Conservation (phyloP, 2,113 vertebrate species). For the Myiozetetes cayanensis region DNA sequence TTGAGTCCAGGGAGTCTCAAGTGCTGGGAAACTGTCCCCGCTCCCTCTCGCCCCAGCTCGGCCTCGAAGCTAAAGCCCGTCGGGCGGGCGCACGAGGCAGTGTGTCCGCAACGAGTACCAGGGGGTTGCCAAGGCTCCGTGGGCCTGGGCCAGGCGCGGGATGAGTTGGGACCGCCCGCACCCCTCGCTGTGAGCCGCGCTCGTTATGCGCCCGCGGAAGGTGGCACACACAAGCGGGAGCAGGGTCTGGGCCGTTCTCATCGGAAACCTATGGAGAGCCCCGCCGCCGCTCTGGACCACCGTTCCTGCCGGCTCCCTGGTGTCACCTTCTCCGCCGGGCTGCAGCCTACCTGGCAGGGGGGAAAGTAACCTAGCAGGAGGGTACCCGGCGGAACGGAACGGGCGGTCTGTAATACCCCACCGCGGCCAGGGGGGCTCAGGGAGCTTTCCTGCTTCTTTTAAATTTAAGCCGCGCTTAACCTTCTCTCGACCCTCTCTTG, state of each 20-base stretch:
- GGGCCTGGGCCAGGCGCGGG: background rate
- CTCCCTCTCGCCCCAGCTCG: background rate
- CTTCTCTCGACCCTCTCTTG: background rate
- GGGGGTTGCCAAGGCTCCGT: accelerated
- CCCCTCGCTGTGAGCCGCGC: background rate
- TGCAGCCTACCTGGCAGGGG: background rate
- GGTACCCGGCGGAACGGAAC: background rate
- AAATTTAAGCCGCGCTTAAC: background rate
- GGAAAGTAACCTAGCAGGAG: background rate
- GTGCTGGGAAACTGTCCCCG: background rate
- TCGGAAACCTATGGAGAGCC: background rate
- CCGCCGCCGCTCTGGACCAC: background rate
- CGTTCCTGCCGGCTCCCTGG: background rate
- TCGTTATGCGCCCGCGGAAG: background rate
- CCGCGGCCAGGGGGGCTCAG: background rate
- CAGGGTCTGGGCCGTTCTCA: no score
- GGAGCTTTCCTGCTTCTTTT: background rate
- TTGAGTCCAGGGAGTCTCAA: background rate
- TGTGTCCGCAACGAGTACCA: accelerated
- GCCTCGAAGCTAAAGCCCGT: background rate
- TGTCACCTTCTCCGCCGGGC: background rate
- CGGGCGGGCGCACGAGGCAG: background rate
- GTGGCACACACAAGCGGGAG: background rate
- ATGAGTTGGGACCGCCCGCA: background rate
- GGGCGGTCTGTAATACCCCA: background rate